Percentiles rank a stretch among this genome's conserved stretches.
Evolutionary conservation across 2,888 invertebrate species (phyloP).

Genomic region (Drymonia ruficornis): DNA sequence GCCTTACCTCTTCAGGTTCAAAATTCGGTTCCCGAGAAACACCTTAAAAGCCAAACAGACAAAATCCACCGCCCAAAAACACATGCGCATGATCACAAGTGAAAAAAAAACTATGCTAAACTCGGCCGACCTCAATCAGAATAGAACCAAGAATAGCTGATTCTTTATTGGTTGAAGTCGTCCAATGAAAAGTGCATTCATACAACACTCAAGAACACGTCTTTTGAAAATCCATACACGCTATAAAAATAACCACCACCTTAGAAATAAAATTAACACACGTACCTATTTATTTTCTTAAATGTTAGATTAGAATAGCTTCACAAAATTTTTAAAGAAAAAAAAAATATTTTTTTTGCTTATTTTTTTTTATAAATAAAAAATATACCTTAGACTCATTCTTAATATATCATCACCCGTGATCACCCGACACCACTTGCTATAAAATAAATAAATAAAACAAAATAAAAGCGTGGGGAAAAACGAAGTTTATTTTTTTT

Average conservation of each 20-base stretch:
- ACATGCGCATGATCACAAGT: slow-evolving; percentile 38
- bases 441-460: slow-evolving; percentile 61
- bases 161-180: background rate
- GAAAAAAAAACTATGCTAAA: slow-evolving; percentile 24
- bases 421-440: slow-evolving; percentile 85
- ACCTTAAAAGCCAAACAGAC: slow-evolving; percentile 34
- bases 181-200: slow-evolving; percentile 32
- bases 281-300: background rate
- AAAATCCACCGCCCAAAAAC: slow-evolving; percentile 31
- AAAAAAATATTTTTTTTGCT: slow-evolving; percentile 29
- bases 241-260: slow-evolving; percentile 7
- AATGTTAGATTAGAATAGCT: slow-evolving; percentile 29
- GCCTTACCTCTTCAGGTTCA: slow-evolving; percentile 24
- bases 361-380: slow-evolving; percentile 30
- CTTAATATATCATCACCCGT: slow-evolving; percentile 91
- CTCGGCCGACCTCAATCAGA: background rate
- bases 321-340: slow-evolving; percentile 26
- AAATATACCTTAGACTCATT: slow-evolving; percentile 89
- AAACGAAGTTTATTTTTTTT: slow-evolving; percentile 5
- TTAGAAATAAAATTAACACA: slow-evolving; percentile 1
- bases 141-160: background rate
- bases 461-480: slow-evolving; percentile 24
- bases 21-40: slow-evolving; percentile 22
- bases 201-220: slow-evolving; percentile 28
- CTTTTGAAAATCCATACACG: slow-evolving; percentile 12